These are phyloP conservation scores for Sylvia borin DNA, from an alignment of 2,797 vertebrate genomes.

Conservation along the genomic window DNA sequence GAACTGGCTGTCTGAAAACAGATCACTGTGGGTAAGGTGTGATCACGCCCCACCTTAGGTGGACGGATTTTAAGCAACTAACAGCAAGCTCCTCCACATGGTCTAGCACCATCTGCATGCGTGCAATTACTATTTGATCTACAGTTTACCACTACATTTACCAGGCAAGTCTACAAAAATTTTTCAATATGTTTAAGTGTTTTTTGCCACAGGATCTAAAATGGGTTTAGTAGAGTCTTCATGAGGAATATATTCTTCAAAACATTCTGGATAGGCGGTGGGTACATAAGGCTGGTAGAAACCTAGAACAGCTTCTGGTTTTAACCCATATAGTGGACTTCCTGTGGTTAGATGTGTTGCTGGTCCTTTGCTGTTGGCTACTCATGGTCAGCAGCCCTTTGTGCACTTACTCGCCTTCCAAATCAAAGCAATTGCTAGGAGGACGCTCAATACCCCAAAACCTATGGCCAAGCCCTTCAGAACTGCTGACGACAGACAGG, in stretches of 20 bases:
- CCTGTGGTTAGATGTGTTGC: not conserved
- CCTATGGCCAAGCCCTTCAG: not conserved
- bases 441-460: constrained; percentile 31
- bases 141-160: not conserved
- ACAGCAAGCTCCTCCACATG: not conserved
- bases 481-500: not conserved
- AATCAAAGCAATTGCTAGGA: not conserved
- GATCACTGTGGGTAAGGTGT: not conserved
- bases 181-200: not conserved
- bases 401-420: constrained; percentile 54
- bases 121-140: not conserved
- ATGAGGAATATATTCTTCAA: not conserved
- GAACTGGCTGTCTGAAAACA: not conserved
- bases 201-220: not conserved
- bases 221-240: not conserved
- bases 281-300: not conserved
- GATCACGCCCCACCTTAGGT: not conserved
- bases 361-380: not conserved
- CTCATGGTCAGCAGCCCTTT: not conserved
- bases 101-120: not conserved
- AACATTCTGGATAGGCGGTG: not conserved
- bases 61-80: not conserved
- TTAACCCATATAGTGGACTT: not conserved
- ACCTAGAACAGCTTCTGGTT: not conserved
- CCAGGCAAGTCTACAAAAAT: not conserved